phyloP scores from a whole-genome alignment of 2,113 vertebrate species.

The Suricata suricatta region DNA sequence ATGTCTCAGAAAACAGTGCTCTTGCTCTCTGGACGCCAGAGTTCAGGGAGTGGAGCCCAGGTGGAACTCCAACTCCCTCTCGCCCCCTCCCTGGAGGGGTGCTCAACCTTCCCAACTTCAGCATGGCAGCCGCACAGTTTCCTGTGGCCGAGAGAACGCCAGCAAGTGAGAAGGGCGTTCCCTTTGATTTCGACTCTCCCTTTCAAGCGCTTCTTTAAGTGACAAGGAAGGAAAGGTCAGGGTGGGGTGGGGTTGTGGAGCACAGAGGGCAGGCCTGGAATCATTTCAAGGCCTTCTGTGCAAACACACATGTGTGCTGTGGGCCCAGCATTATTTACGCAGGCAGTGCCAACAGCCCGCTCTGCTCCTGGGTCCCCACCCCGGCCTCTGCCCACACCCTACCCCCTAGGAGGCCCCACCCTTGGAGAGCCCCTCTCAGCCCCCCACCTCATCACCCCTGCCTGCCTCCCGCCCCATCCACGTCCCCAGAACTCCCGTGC shows the following conservation, averaged over 20 bases:
- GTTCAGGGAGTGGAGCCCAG: background rate
- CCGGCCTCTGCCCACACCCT: constrained; percentile 10
- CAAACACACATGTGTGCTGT: constrained; percentile 50
- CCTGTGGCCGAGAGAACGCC: background rate
- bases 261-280: constrained; percentile 28
- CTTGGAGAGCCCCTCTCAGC: background rate
- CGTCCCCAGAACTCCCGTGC: constrained; percentile 18
- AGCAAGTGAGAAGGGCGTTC: constrained; percentile 15
- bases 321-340: constrained; percentile 36
- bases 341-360: constrained; percentile 27
- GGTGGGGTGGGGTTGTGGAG: background rate
- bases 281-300: constrained; percentile 47
- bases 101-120: background rate
- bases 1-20: background rate
- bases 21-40: background rate
- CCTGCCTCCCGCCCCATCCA: constrained; percentile 34
- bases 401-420: background rate
- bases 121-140: background rate
- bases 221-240: constrained; percentile 72
- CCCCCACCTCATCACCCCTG: background rate
- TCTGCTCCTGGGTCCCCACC: constrained; percentile 50
- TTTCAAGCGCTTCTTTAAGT: constrained; percentile 66
- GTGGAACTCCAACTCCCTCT: too few relatives aligned
- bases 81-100: background rate
- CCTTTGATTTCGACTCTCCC: constrained; percentile 16